phyloP scores from a whole-genome alignment of 2,113 vertebrate species.

The Lathamus discolor region DNA sequence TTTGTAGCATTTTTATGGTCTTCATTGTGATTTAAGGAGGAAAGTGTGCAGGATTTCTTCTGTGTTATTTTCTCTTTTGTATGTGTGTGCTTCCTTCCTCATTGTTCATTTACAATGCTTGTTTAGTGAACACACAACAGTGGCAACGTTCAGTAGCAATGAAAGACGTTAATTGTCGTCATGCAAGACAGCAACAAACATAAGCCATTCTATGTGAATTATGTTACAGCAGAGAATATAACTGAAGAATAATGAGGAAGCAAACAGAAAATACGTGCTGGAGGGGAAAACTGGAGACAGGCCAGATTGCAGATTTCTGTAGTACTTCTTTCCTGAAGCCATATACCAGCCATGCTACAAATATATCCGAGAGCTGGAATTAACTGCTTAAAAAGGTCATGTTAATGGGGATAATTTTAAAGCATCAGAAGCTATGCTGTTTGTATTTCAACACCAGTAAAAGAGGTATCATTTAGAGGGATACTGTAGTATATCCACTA shows the following conservation, averaged over 20 bases:
- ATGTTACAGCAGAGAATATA: neutral
- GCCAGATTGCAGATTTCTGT: neutral
- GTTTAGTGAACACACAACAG: neutral
- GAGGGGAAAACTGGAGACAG: neutral
- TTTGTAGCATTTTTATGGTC: neutral
- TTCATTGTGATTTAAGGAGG: slow-evolving; percentile 1
- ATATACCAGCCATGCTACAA: neutral
- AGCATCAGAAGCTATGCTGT: neutral
- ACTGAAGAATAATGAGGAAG: neutral
- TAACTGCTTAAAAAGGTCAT: neutral
- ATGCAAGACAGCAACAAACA: fast-evolving
- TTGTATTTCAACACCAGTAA: neutral
- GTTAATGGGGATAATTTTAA: neutral
- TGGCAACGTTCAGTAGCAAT: neutral
- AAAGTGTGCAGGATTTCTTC: neutral
- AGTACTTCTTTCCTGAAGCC: neutral
- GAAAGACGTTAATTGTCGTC: neutral
- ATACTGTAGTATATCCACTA: neutral
- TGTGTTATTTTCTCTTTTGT: neutral
- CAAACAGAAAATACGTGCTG: slow-evolving; percentile 27
- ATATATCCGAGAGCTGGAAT: neutral
- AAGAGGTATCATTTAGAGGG: neutral
- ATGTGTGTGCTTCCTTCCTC: neutral
- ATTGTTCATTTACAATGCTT: neutral
- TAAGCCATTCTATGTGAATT: neutral